Evolutionary conservation across 2,888 invertebrate species (phyloP), one percentile per base, ranked within the genome.

Genomic region (Netelia inedita): DNA sequence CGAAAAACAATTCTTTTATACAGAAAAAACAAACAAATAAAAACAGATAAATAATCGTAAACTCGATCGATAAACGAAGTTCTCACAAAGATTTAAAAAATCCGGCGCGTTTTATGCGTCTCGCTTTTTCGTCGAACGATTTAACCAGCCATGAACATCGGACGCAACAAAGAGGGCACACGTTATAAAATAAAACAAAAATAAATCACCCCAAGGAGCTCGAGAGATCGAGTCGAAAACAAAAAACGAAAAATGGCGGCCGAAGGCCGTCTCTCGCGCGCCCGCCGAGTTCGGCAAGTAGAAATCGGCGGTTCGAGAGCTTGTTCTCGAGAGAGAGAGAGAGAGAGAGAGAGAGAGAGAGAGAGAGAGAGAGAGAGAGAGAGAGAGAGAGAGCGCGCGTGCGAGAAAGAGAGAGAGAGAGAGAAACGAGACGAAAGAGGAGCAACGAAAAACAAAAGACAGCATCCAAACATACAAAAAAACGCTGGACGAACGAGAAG

Each of bases 341-440:
- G 69, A 78, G 76, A 84, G 83, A 74, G 76, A 83, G 86, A 84
- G 87, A 83, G 83, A 85, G 83, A 80, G 78, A 83, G 65, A 75
- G 83, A 86, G 84, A 73, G 72, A 66, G 69, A 73, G 73, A 73
- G 72, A 79, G 85, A 86, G 86, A 84, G 84, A 83, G 50, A 68
- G 86, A 87, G 80, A 83, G 87, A 87, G 86, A 84, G 87, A 83
- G 83, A 85, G 83, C 78, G 78, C 82, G 65, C 72, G 83, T 85
- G 84, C 74, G 72, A 66, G 69, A 73, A 69, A 73, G 72, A 79
- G 85, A 86, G 86, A 84, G 84, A 83, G 50, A 68, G 86, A 87
- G 80, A 83, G 87, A 87, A 85, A 85, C 79, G 71, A 80, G 83
- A 79, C 71, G 83, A 80, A 85, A 78, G 65, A 76, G 69, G 75